A percentile compares a stretch with the other conserved stretches of the same genome.
phyloP scores from a whole-genome alignment of 2,797 vertebrate genomes.

The Alcedo quadribrachys region DNA sequence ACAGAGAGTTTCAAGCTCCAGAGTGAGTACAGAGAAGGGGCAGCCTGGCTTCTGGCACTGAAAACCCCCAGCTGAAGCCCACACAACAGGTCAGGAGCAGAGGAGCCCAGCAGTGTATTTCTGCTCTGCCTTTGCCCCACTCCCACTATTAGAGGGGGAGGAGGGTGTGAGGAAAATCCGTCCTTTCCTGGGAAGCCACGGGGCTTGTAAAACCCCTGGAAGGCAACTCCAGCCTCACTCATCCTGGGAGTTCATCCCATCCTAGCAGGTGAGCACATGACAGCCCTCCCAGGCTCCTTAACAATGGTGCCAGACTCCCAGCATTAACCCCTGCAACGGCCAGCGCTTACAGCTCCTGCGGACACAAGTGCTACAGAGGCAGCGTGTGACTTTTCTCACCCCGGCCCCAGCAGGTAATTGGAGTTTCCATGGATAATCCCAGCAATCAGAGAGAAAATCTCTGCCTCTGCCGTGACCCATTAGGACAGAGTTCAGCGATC shows the following conservation, averaged over 20 bases:
- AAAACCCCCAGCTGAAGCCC: not conserved
- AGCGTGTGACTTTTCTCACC: slow-evolving; percentile 40
- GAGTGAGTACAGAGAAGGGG: not conserved
- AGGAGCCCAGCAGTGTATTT: not conserved
- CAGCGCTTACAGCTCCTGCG: not conserved
- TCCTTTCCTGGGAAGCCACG: not conserved
- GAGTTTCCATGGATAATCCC: slow-evolving; percentile 59
- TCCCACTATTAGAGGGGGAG: not conserved
- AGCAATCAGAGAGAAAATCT: slow-evolving; percentile 57
- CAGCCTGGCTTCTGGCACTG: not conserved
- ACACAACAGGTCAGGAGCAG: not conserved
- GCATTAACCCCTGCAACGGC: not conserved
- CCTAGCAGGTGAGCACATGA: not conserved
- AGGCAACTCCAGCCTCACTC: not conserved
- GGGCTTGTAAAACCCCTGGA: not conserved
- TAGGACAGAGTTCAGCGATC: slow-evolving; percentile 55
- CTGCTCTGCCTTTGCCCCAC: not conserved
- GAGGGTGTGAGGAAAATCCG: not conserved
- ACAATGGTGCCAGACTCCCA: not conserved
- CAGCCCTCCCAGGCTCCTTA: not conserved
- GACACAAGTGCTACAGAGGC: not conserved
- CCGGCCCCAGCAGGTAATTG: slow-evolving; percentile 41
- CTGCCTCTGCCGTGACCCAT: slow-evolving; percentile 23
- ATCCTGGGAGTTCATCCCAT: not conserved
- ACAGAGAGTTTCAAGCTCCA: not conserved